Conservation (phyloP, 1,140 invertebrate species). For the Matsumurasca onukii region DNA sequence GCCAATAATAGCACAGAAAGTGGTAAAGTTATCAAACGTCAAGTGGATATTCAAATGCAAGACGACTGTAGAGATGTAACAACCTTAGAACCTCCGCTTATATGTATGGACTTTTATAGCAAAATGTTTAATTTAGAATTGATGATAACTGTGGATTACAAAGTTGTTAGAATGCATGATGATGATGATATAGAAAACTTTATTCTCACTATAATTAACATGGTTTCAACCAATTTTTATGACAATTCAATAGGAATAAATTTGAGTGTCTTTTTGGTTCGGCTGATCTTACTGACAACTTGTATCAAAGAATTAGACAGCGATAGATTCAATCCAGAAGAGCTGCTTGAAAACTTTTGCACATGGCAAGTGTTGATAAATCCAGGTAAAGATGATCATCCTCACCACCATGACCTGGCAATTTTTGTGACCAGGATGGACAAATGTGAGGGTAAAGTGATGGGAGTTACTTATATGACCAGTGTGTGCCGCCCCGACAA, state of each 20-base stretch:
- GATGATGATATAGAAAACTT: slow-evolving; percentile 62
- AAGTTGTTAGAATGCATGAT: slow-evolving; percentile 57
- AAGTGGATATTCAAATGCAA: not conserved
- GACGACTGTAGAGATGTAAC: not conserved
- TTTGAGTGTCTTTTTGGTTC: slow-evolving; percentile 59
- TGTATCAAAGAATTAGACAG: slow-evolving; percentile 45
- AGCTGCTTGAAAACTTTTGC: slow-evolving; percentile 56
- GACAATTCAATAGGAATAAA: slow-evolving; percentile 59
- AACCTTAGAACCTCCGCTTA: not conserved
- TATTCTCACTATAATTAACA: slow-evolving; percentile 63
- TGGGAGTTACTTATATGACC: slow-evolving; percentile 65
- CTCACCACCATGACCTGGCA: slow-evolving; percentile 69
- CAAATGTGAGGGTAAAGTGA: slow-evolving; percentile 51
- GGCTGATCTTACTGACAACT: slow-evolving; percentile 56
- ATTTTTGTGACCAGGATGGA: slow-evolving; percentile 64
- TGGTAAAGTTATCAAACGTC: not conserved
- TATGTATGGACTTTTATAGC: not conserved
- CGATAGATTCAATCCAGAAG: slow-evolving; percentile 11
- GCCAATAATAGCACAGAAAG: slow-evolving; percentile 1
- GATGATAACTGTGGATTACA: slow-evolving; percentile 60
- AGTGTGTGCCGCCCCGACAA: slow-evolving; percentile 62
- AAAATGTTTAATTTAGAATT: slow-evolving; percentile 50
- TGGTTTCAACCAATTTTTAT: slow-evolving; percentile 59
- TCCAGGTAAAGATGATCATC: slow-evolving; percentile 57
- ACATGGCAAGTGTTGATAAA: slow-evolving; percentile 61